phyloP scores from a whole-genome alignment of 2,113 vertebrate genomes.

The Poeciliopsis retropinna region DNA sequence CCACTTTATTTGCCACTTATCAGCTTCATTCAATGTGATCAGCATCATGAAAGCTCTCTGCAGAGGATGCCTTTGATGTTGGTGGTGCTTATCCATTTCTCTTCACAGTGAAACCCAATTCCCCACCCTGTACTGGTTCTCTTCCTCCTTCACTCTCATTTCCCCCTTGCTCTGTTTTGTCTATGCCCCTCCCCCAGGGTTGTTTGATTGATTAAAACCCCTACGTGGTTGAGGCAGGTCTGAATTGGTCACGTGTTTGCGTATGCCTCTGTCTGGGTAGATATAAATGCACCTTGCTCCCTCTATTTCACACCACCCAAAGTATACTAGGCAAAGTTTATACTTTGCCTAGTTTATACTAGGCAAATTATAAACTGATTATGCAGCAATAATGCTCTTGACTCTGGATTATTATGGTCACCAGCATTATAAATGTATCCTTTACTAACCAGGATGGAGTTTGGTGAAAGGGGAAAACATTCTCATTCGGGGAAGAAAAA shows the following conservation, averaged over 20 bases:
- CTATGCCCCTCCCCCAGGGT: conserved; percentile 28
- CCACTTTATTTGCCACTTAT: conserved; percentile 58
- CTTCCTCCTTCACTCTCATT: conserved; percentile 34
- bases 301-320: conserved; percentile 44
- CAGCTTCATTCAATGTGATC: conserved; percentile 75
- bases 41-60: conserved; percentile 60
- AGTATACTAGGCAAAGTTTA: no score
- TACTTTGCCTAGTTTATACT: no score
- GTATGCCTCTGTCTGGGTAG: conserved; percentile 6
- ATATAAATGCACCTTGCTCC: conserved; percentile 24
- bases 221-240: conserved; percentile 57
- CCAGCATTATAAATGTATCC: conserved; percentile 55
- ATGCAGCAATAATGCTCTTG: conserved; percentile 53
- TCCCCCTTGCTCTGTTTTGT: conserved; percentile 28
- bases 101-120: conserved; percentile 43
- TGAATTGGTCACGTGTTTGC: conserved; percentile 16
- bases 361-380: conserved; percentile 67
- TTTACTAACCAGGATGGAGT: conserved; percentile 16
- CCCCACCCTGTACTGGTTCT: conserved; percentile 31
- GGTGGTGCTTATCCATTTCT: conserved; percentile 31
- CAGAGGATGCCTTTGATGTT: conserved; percentile 68
- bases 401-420: conserved; percentile 56
- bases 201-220: conserved; percentile 67
- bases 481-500: neutral
- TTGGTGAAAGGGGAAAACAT: conserved; percentile 6